Percentiles rank a stretch among this genome's conserved stretches.
phyloP scores from a whole-genome alignment of 2,888 invertebrate species.

The Athrips mouffetella region DNA sequence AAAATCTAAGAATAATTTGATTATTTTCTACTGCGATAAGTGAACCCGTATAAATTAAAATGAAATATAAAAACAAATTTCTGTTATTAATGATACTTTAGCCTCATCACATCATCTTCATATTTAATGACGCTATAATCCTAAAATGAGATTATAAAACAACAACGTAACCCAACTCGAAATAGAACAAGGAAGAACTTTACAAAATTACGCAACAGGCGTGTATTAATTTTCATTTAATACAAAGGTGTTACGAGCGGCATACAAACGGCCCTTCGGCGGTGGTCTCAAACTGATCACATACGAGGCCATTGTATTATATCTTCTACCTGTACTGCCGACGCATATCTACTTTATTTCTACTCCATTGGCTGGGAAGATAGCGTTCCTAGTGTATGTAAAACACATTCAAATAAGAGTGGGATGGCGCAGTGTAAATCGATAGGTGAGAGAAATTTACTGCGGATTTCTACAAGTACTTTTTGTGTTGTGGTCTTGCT shows the following conservation, averaged over 20 bases:
- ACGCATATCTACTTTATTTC: slow-evolving; percentile 55
- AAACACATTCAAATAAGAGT: slow-evolving; percentile 59
- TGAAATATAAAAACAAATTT: no score
- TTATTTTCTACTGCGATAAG: no score
- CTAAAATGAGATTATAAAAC: neutral
- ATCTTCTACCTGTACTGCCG: slow-evolving; percentile 27
- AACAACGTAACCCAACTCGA: neutral
- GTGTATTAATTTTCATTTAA: slow-evolving; percentile 53
- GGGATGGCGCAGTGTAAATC: slow-evolving; percentile 32
- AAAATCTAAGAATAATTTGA: no score
- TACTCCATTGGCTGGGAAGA: slow-evolving; percentile 39
- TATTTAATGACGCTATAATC: neutral
- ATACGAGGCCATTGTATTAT: slow-evolving; percentile 50
- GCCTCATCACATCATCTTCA: neutral
- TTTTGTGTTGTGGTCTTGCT: slow-evolving; percentile 9
- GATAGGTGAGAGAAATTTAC: slow-evolving; percentile 19
- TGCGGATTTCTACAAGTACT: slow-evolving; percentile 4
- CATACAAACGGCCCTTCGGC: slow-evolving; percentile 44
- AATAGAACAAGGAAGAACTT: slow-evolving; percentile 28
- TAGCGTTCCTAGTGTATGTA: slow-evolving; percentile 54
- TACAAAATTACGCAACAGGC: slow-evolving; percentile 45
- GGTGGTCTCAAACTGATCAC: slow-evolving; percentile 51
- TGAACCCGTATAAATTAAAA: no score
- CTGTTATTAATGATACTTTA: no score
- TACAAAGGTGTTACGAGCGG: slow-evolving; percentile 42